Evolutionary conservation across 2,797 vertebrate species (phyloP), one percentile per base, ranked within the genome.

Genomic region (Aeoliscus strigatus): DNA sequence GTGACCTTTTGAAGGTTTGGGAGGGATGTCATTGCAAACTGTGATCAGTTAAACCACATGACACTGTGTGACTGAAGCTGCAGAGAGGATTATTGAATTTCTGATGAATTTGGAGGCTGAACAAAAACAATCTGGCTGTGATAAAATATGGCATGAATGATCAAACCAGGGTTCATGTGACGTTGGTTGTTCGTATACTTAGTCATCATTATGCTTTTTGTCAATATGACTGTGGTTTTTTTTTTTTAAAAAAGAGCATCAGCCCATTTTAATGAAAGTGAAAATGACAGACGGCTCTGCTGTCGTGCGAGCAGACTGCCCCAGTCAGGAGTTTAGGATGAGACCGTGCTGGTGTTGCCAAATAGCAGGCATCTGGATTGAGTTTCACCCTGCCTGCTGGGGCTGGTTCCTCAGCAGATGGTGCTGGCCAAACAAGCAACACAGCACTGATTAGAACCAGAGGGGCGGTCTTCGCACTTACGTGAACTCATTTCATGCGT

Each of bases 321-420:
- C 54, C 28, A 18, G 31, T 46, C 34, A 16, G 40, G 41, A 47
- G 49, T 45, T 55, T 42, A 53, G 58, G 60, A 68, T 66, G 59
- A 75, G 59, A 70, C 58, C 11, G 37, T 15, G 48, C 60, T 36
- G 46, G 64, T 64, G 62, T 81, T 84, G 67, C 71, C 80, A 76
- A 79, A 78, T 52, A 75, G 51, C 45, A 73, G 65, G 62, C 85
- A 89, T 88, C 84, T 86, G 86, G 82, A 75, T 82, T 54, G 47
- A 83, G 76, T 86, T 87, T 78, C 58, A 66, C 16, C 58, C 52
- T 23, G 15, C 58, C 52, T 23, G 15, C 60, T 74, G 70, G 57
- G 76, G 65, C 68, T 28, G 48, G 51, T 65, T 71, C 70, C 53
- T 72, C 62, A 54, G 75, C 81, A 84, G 80, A 81, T 77, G 72